phyloP scores from a whole-genome alignment of 2,888 invertebrate genomes.

The Stenchaetothrips biformis region DNA sequence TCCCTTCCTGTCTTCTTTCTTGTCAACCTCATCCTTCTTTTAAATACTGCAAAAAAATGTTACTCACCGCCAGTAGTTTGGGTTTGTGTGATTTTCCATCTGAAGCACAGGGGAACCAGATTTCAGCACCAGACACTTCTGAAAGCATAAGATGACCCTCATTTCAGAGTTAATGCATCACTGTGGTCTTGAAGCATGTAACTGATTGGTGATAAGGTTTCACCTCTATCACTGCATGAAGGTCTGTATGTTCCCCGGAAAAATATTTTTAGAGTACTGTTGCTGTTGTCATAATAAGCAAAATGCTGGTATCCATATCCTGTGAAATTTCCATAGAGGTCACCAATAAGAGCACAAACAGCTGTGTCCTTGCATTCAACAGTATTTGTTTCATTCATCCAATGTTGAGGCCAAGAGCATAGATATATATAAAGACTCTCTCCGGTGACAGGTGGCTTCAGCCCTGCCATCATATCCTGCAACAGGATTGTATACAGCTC shows the following conservation, averaged over 20 bases:
- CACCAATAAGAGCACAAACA: not conserved
- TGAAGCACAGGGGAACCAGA: not conserved
- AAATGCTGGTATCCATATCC: not conserved
- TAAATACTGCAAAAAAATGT: not conserved
- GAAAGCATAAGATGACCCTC: not conserved
- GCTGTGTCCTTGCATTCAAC: conserved; percentile 13
- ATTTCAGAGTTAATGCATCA: too few relatives aligned
- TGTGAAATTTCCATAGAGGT: not conserved
- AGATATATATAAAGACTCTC: not conserved
- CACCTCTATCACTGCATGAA: not conserved
- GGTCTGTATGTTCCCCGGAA: not conserved
- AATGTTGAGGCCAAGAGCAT: not conserved
- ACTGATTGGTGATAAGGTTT: too few relatives aligned
- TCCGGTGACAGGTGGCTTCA: not conserved
- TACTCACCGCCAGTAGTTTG: conserved; percentile 3
- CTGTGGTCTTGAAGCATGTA: too few relatives aligned
- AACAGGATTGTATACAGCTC: not conserved
- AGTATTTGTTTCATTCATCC: not conserved
- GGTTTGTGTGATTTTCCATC: not conserved
- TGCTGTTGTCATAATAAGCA: not conserved
- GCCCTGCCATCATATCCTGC: not conserved
- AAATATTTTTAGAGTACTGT: conserved; percentile 5
- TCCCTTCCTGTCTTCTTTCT: not conserved
- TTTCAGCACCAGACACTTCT: conserved; percentile 10
- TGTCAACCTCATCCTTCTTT: not conserved